A percentile compares a stretch with the other conserved stretches of the same genome.
Evolutionary conservation across 2,797 vertebrate species (phyloP).

Genomic region (Sandelia bainsii): DNA sequence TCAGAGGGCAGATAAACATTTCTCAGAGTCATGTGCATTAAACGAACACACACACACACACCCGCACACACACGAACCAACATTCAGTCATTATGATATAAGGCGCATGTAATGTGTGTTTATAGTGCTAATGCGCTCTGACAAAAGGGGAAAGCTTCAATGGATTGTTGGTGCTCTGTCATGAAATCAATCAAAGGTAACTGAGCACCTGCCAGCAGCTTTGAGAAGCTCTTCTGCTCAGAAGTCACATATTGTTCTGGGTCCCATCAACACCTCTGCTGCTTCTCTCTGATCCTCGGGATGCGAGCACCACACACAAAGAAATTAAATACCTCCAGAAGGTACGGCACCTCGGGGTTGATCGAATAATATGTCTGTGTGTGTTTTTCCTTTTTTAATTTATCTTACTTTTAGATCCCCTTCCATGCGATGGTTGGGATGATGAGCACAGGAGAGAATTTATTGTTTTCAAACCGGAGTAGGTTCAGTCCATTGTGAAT

Average conservation of each 20-base stretch:
- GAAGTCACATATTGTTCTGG: constrained; percentile 39
- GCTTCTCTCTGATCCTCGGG: constrained; percentile 25
- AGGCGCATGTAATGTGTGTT: constrained; percentile 14
- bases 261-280: constrained; percentile 20
- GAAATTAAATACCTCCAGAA: constrained; percentile 51
- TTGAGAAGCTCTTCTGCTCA: constrained; percentile 37
- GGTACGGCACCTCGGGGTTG: constrained; percentile 37
- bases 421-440: constrained; percentile 18
- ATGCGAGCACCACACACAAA: constrained; percentile 42
- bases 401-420: background rate
- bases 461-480: constrained; percentile 20
- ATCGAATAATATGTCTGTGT: constrained; percentile 4
- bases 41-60: background rate
- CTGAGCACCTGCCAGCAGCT: constrained; percentile 40
- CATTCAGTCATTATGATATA: constrained; percentile 25
- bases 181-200: constrained; percentile 57
- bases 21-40: constrained; percentile 12
- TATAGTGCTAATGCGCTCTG: constrained; percentile 43
- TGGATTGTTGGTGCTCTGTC: constrained; percentile 38
- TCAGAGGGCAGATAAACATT: constrained; percentile 36
- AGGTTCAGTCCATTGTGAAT: constrained; percentile 31
- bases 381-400: background rate
- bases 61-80: background rate
- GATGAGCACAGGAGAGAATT: constrained; percentile 25
- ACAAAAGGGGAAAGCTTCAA: constrained; percentile 31